phyloP scores from a whole-genome alignment of 2,113 vertebrate species.

The Carettochelys insculpta region DNA sequence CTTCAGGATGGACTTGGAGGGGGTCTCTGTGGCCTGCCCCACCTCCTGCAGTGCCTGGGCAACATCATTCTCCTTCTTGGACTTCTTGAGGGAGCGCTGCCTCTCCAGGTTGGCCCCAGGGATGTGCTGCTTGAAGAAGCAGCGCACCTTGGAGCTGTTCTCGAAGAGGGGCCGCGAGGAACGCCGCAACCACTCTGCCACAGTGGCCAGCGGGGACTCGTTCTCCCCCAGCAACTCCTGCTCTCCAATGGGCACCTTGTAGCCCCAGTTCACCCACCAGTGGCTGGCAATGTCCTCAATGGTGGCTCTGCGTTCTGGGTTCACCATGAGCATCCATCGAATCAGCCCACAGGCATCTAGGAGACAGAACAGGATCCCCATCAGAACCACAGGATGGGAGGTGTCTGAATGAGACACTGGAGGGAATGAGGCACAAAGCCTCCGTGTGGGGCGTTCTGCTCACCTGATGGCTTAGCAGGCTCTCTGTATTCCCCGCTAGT shows the following conservation, averaged over 20 bases:
- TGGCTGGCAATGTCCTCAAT: conserved; percentile 94
- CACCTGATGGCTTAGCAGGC: conserved; percentile 89
- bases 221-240: conserved; percentile 70
- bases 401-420: accelerated
- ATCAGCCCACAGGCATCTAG: conserved; percentile 95
- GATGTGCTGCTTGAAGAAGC: conserved; percentile 87
- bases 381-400: accelerated
- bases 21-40: conserved; percentile 1
- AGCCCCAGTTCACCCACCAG: conserved; percentile 99
- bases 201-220: conserved; percentile 72
- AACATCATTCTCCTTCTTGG: conserved; percentile 91
- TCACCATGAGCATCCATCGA: conserved; percentile 98
- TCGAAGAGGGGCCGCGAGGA: conserved; percentile 92
- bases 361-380: conserved; percentile 7
- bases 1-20: conserved; percentile 73
- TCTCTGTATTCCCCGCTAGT: conserved; percentile 89
- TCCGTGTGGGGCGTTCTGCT: neutral
- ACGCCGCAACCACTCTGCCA: conserved; percentile 89
- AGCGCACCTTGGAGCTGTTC: conserved; percentile 90
- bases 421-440: neutral
- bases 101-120: conserved; percentile 72
- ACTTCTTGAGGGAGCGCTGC: conserved; percentile 92
- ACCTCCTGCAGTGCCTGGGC: conserved; percentile 80
- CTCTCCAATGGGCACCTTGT: conserved; percentile 77
- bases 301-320: conserved; percentile 92